Evolutionary conservation across 2,888 invertebrate genomes (phyloP), one percentile per base, ranked within the genome.

Genomic region (Cheiracanthium punctorium): DNA sequence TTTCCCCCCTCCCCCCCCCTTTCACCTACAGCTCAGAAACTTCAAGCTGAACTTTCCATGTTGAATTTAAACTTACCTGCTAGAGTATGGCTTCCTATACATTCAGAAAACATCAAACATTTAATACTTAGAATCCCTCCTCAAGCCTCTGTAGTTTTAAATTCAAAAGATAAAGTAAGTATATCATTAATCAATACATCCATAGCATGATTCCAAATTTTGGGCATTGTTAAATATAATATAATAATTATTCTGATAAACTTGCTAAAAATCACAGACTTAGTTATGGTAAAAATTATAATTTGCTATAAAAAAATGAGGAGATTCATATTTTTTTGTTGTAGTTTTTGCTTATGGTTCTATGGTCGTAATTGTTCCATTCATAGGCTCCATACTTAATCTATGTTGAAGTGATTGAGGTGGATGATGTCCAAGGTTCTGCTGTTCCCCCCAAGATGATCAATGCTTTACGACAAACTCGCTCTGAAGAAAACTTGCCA

Each of bases 51-150:
- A 92, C 93, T 99, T 90, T 96, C 96, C 89, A 94, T 96, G 90
- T 93, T 99, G 85, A 99, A 99, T 93, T 94, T 98, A 89, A 99
- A 99, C 93, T 94, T 99, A 88, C 99, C 99, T 17, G 98, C 99
- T 14, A 93, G 98, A 85, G 99, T 99, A 88, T 99, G 99, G 98
- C 93, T 99, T 90, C 99, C 99, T 17, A 93, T 99, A 70, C 95
- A 97, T 92, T 95, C 95, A 89, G 93, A 94, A 90, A 88, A 80
- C 30, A 93, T 93, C 90, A 95, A 96, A 74, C 99, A 99, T 93
- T 96, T 97, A 91, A 96, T 99, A 90, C 95, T 99, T 72, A 94
- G 99, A 92, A 97, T 99, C 93, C 98, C 99, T 65, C 97, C 97
- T 86, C 97, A 97, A 91, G 97, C 97, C 89, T 98, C 98, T 88